Percentiles rank a stretch among this genome's conserved stretches.
phyloP scores from a whole-genome alignment of 2,888 invertebrate genomes.

The Pelosia muscerda region DNA sequence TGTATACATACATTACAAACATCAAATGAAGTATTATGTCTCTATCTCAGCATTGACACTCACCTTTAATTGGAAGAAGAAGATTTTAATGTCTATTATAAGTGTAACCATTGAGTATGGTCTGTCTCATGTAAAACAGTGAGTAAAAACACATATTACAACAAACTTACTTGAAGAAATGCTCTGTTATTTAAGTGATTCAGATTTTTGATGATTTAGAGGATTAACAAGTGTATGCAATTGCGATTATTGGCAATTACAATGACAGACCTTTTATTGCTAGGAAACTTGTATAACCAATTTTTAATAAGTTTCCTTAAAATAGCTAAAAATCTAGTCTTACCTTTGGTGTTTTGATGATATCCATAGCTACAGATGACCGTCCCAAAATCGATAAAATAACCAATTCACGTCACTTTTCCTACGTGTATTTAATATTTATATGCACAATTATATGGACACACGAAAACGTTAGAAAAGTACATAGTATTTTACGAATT shows the following conservation, averaged over 20 bases:
- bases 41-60: not conserved
- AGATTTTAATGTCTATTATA: not conserved
- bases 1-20: no score
- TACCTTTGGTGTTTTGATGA: conserved; percentile 81
- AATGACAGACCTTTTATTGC: not conserved
- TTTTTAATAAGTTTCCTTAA: not conserved
- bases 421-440: conserved; percentile 36
- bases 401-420: conserved; percentile 60
- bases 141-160: not conserved
- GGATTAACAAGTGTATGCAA: not conserved
- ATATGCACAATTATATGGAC: conserved; percentile 23
- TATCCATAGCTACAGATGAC: conserved; percentile 71
- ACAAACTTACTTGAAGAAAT: not conserved
- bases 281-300: not conserved
- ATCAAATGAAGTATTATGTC: not conserved
- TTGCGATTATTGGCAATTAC: not conserved
- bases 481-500: conserved; percentile 4
- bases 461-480: conserved; percentile 13
- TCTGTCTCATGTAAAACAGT: not conserved
- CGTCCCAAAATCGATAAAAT: conserved; percentile 68
- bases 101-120: not conserved
- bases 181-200: not conserved
- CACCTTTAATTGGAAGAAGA: no score
- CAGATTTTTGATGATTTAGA: not conserved
- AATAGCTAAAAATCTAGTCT: conserved; percentile 37